Conservation (phyloP, 2,113 vertebrate species). For the Damaliscus lunatus region DNA sequence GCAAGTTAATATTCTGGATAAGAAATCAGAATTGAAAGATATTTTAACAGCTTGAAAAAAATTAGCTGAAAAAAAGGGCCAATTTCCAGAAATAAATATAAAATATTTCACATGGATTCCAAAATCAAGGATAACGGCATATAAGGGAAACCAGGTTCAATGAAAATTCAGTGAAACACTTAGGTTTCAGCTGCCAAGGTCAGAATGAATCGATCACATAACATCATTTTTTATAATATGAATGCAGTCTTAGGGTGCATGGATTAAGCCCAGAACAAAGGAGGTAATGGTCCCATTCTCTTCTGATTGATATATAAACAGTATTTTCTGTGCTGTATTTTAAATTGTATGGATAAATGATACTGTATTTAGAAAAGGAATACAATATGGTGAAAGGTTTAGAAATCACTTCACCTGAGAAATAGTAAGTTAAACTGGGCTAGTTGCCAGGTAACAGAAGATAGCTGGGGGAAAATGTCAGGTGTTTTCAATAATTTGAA, state of each 20-base stretch:
- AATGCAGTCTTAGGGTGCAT: neutral
- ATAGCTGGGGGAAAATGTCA: neutral
- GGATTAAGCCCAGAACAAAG: constrained; percentile 30
- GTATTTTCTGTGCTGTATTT: neutral
- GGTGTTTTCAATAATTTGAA: neutral
- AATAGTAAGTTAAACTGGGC: neutral
- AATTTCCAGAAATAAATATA: constrained; percentile 31
- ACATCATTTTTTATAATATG: neutral
- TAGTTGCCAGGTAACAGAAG: neutral
- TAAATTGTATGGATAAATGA: neutral
- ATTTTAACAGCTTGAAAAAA: constrained; percentile 15
- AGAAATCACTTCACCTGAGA: neutral
- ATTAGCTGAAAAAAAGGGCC: neutral
- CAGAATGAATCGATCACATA: neutral
- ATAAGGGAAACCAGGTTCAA: neutral
- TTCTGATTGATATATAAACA: neutral
- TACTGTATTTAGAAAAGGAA: neutral
- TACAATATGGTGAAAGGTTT: neutral
- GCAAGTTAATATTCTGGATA: neutral
- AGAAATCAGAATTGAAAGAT: constrained; percentile 15
- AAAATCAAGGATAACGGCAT: neutral
- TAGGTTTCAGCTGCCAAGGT: neutral
- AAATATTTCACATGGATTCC: neutral
- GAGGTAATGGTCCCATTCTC: neutral
- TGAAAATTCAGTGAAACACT: constrained; percentile 14